A percentile compares a stretch with the other conserved stretches of the same genome.
phyloP scores from a whole-genome alignment of 2,113 vertebrate genomes.

The Rhinopomastus cyanomelas region DNA sequence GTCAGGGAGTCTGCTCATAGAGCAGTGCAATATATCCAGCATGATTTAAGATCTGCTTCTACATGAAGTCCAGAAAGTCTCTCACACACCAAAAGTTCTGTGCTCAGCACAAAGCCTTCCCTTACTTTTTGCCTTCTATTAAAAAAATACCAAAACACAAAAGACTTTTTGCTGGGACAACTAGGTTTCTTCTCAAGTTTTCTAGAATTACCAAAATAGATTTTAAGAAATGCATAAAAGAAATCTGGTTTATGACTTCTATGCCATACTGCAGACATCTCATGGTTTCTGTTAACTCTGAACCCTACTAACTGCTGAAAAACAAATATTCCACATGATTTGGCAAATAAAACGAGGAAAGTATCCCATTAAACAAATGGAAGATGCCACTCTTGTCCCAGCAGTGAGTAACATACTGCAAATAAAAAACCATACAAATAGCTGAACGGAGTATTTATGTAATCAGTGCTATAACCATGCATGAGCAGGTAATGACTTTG shows the following conservation, averaged over 20 bases:
- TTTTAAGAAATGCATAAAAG: background rate
- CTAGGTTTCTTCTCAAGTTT: background rate
- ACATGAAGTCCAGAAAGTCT: background rate
- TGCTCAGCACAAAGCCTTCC: background rate
- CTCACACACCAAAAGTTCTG: background rate
- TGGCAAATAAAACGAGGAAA: background rate
- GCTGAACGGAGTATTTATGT: background rate
- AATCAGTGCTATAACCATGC: background rate
- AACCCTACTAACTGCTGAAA: background rate
- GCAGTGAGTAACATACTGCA: background rate
- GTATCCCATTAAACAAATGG: background rate
- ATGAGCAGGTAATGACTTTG: background rate
- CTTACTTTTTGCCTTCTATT: background rate
- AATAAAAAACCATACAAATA: background rate
- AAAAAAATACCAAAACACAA: background rate
- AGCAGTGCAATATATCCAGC: background rate
- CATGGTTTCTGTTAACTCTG: background rate
- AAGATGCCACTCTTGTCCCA: background rate
- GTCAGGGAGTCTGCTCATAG: background rate
- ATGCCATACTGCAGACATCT: background rate
- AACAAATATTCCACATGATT: background rate
- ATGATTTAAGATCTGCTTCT: background rate
- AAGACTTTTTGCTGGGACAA: background rate
- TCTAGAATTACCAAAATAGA: background rate
- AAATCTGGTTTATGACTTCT: background rate